Percentiles rank a stretch among this genome's conserved stretches.
phyloP scores from a whole-genome alignment of 2,113 vertebrate genomes.

The Psammodynastes pulverulentus region DNA sequence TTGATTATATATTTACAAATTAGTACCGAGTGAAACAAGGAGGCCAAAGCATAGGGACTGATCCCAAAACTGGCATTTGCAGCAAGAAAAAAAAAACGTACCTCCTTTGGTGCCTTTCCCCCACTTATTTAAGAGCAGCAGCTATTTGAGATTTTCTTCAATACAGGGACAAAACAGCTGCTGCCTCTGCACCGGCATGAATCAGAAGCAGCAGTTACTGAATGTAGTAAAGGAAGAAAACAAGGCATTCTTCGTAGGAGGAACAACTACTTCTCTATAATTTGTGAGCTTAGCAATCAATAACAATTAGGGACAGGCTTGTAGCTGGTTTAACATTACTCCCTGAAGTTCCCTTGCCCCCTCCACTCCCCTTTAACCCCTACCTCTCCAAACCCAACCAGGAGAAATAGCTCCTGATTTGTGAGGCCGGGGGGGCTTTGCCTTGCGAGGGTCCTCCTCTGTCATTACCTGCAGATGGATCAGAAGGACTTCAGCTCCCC shows the following conservation, averaged over 20 bases:
- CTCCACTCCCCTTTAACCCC: slow-evolving; percentile 14
- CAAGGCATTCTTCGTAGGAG: slow-evolving; percentile 36
- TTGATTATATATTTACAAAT: slow-evolving; percentile 33
- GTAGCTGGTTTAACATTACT: slow-evolving; percentile 33
- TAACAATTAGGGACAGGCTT: slow-evolving; percentile 48
- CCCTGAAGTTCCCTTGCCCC: neutral
- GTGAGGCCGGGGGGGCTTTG: slow-evolving; percentile 38
- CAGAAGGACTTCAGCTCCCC: slow-evolving; percentile 56
- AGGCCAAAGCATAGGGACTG: slow-evolving; percentile 44
- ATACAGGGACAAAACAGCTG: slow-evolving; percentile 40
- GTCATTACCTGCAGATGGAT: slow-evolving; percentile 47
- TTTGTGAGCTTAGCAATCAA: slow-evolving; percentile 56
- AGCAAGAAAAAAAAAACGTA: slow-evolving; percentile 50
- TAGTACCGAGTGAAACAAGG: slow-evolving; percentile 8
- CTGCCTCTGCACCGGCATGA: slow-evolving; percentile 5
- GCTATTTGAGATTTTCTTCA: slow-evolving; percentile 33
- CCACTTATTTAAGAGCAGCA: slow-evolving; percentile 32
- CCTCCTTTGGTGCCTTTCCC: neutral
- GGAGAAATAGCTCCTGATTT: slow-evolving; percentile 34
- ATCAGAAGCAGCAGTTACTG: slow-evolving; percentile 25
- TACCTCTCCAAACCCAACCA: slow-evolving; percentile 12
- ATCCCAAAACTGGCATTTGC: slow-evolving; percentile 43
- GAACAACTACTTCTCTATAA: slow-evolving; percentile 36
- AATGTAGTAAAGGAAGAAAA: slow-evolving; percentile 38
- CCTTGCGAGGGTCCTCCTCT: slow-evolving; percentile 42